Evolutionary conservation across 2,113 vertebrate species (phyloP).

Genomic region (Podocnemis expansa): DNA sequence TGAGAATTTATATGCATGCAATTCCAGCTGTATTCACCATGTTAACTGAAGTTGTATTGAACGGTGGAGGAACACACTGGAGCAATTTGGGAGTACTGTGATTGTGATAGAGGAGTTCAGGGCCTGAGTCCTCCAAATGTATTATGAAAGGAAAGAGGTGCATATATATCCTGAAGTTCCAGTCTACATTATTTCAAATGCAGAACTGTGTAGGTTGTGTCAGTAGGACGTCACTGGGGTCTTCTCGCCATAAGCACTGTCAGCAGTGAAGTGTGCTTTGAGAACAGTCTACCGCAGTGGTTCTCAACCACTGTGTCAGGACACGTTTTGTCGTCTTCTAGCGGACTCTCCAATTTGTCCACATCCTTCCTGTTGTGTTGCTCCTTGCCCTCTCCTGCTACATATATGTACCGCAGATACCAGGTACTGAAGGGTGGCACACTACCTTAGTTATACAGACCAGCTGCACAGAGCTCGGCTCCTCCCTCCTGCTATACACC

Average conservation of each 20-base stretch:
- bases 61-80: not conserved
- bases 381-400: too few species aligned
- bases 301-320: too few species aligned
- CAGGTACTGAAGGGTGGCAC: too few species aligned
- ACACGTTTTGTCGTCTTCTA: too few species aligned
- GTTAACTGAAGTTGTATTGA: not conserved
- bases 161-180: not conserved
- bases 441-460: too few species aligned
- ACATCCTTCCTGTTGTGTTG: too few species aligned
- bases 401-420: too few species aligned
- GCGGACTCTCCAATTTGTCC: too few species aligned
- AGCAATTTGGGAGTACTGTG: not conserved
- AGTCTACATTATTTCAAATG: not conserved
- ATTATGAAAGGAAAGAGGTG: not conserved
- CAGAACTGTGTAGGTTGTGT: not conserved
- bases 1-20: not conserved
- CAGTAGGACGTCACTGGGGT: not conserved
- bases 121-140: not conserved
- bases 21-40: not conserved
- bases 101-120: not conserved
- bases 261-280: not conserved
- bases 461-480: too few species aligned
- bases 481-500: too few species aligned
- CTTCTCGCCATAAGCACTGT: not conserved
- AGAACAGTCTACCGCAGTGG: not conserved